These are phyloP conservation scores for Diadophis punctatus DNA, from an alignment of 2,113 vertebrate species.

Conservation along the genomic window DNA sequence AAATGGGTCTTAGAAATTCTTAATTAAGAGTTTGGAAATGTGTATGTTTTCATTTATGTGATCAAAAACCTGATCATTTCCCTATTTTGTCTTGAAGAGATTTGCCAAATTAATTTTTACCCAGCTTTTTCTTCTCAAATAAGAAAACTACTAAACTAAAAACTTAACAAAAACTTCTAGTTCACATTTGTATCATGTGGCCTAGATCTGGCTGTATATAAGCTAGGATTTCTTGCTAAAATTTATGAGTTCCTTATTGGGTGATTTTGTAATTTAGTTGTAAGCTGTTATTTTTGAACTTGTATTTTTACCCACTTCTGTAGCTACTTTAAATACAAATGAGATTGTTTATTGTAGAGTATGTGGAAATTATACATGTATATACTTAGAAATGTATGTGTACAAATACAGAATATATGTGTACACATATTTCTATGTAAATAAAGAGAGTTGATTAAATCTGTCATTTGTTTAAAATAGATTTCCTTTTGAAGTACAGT, in stretches of 20 bases:
- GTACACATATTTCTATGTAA: slow-evolving; percentile 76
- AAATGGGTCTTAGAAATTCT: slow-evolving; percentile 32
- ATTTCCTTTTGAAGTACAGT: slow-evolving; percentile 25
- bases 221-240: slow-evolving; percentile 62
- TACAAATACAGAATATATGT: slow-evolving; percentile 62
- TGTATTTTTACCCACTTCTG: slow-evolving; percentile 69
- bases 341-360: slow-evolving; percentile 67
- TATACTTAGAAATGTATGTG: slow-evolving; percentile 64
- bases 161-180: slow-evolving; percentile 47
- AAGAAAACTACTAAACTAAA: neutral
- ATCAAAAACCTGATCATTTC: slow-evolving; percentile 40
- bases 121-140: slow-evolving; percentile 43
- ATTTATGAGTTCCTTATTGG: slow-evolving; percentile 51
- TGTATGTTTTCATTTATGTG: slow-evolving; percentile 35
- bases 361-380: slow-evolving; percentile 68
- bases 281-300: slow-evolving; percentile 67
- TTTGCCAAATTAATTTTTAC: slow-evolving; percentile 35
- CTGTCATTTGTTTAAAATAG: slow-evolving; percentile 56
- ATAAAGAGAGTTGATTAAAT: slow-evolving; percentile 77
- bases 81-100: slow-evolving; percentile 9
- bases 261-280: slow-evolving; percentile 71
- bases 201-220: slow-evolving; percentile 63
- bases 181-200: slow-evolving; percentile 65
- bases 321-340: slow-evolving; percentile 61
- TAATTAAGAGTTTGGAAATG: slow-evolving; percentile 30